Evolutionary conservation across 2,113 vertebrate species (phyloP).

Genomic region (Donacobius atricapilla): DNA sequence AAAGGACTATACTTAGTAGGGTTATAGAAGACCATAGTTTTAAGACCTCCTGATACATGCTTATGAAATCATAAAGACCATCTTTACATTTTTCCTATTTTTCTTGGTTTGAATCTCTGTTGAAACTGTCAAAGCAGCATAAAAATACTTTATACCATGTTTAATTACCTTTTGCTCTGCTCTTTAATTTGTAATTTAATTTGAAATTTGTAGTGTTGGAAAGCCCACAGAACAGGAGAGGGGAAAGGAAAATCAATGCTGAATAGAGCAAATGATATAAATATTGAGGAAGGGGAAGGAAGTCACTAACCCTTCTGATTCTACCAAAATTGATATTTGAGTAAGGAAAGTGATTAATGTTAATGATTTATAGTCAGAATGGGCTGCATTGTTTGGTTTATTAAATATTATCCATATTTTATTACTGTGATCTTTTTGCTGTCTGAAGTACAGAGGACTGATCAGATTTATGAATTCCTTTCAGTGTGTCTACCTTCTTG

Average conservation of each 20-base stretch:
- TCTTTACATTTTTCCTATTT: background rate
- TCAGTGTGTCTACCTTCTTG: background rate
- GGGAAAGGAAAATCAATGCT: background rate
- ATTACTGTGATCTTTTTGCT: background rate
- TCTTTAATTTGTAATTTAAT: background rate
- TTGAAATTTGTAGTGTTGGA: background rate
- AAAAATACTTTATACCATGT: background rate
- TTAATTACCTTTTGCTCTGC: background rate
- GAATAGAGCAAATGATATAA: background rate
- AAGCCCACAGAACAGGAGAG: background rate
- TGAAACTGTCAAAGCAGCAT: background rate
- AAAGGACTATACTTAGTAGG: background rate
- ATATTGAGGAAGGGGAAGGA: background rate
- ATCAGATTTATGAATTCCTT: background rate
- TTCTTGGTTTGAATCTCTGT: background rate
- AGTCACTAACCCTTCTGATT: background rate
- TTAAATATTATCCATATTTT: background rate
- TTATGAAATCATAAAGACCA: background rate
- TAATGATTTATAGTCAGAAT: background rate
- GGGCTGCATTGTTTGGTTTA: background rate
- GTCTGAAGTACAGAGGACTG: background rate
- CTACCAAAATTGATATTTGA: background rate
- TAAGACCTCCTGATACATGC: background rate
- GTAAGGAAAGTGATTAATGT: background rate
- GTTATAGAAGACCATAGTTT: background rate